Evolutionary conservation across 2,797 vertebrate species (phyloP), one percentile per base, ranked within the genome.

Genomic region (Hoplostethus mediterraneus): DNA sequence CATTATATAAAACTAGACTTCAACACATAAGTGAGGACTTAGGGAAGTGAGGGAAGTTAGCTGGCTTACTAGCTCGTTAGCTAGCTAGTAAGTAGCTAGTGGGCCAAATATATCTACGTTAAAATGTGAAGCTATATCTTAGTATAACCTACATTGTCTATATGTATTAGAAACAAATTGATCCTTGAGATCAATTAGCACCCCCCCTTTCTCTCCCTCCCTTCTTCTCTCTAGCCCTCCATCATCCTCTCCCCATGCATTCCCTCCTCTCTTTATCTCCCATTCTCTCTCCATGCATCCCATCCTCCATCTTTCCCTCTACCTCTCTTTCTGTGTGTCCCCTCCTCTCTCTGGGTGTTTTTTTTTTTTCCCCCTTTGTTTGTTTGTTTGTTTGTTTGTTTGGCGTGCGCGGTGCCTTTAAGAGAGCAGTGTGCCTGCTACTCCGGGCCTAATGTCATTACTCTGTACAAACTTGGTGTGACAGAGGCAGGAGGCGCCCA

Each of bases 401-500:
- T 88, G 73, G 67, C 85, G 75, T 81, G 83, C 71, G 81, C 90
- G 86, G 94, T 89, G 92, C 92, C 94, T 95, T 95, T 95, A 95
- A 95, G 95, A 95, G 91, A 90, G 84, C 92, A 77, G 84, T 77
- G 85, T 91, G 92, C 91, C 93, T 93, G 93, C 94, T 87, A 92
- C 93, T 92, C 87, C 85, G 79, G 92, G 93, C 92, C 93, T 95
- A 95, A 95, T 95, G 94, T 95, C 95, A 95, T 95, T 95, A 95
- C 94, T 95, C 93, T 94, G 94, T 95, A 95, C 95, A 95, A 95
- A 95, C 94, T 95, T 95, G 93, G 93, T 95, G 94, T 95, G 95
- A 95, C 95, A 95, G 94, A 95, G 90, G 94, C 94, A 94, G 94
- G 94, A 95, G 94, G 93, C 94, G 86, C 87, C 89, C 86, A 91